Base-by-base conservation (phyloP, 2,797 vertebrate species). In the Hypotaenidia philippensis region DNA sequence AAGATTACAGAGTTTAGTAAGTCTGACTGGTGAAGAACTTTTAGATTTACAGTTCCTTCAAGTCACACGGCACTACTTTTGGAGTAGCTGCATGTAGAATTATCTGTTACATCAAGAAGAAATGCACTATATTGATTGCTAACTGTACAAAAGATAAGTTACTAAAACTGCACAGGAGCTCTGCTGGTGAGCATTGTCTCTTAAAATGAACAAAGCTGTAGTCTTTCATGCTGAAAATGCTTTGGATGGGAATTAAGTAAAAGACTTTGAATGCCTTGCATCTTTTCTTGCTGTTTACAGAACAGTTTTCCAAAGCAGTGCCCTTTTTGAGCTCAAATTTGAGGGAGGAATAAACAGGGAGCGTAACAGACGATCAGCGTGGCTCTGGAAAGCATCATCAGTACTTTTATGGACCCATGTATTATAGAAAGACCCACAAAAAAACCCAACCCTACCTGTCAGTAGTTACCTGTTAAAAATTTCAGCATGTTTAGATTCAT, bases 1-100 rank as follows among this genome's bases (percentile, higher is more conserved):
- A 92, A 80, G 87, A 86, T 94, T 94, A 80, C 74, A 90, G 86
- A 93, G 90, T 96, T 96, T 91, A 95, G 7, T 91, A 96, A 96
- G 66, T 83, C 38, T 64, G 79, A 95, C 38, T 89, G 88, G 96
- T 96, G 95, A 95, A 95, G 96, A 96, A 88, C 61, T 90, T 96
- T 80, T 29, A 94, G 72, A 96, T 95, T 91, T 95, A 92, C 92
- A 84, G 38, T 89, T 95, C 13, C 44, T 56, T 50, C 89, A 44
- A 44, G 83, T 91, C 78, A 57, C 26, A 64, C 65, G 80, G 31
- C 56, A 60, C 31, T 69, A 91, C 53, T 90, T 90, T 87, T 36
- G 13, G 7, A 65, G 47, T 71, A 91, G 18, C 36, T 74, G 50
- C 71, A 64, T 70, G 75, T 91, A 78, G 79, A 74, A 88, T n/a